Evolutionary conservation across 2,888 invertebrate species (phyloP).

Genomic region (Trachelus iudaicus): DNA sequence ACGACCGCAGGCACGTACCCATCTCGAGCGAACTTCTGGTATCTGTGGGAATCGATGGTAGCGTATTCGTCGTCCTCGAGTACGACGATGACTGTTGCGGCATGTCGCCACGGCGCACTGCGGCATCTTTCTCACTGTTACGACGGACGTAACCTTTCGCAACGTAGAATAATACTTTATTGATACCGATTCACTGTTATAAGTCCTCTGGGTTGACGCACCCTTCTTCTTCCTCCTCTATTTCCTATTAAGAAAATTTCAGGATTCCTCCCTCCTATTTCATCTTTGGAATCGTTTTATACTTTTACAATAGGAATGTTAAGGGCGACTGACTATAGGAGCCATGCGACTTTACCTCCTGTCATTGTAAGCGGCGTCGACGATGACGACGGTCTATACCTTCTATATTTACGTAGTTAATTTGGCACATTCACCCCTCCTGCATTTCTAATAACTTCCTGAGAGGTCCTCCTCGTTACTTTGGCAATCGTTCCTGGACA

Average conservation of each 20-base stretch:
- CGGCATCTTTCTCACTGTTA: slow-evolving; percentile 63
- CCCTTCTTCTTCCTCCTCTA: background rate
- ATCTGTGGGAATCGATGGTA: slow-evolving; percentile 72
- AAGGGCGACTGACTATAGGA: background rate
- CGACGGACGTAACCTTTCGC: background rate
- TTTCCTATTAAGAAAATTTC: background rate
- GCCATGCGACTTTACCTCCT: background rate
- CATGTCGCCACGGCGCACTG: slow-evolving; percentile 72
- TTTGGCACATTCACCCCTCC: background rate
- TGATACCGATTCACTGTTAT: background rate
- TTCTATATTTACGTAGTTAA: background rate
- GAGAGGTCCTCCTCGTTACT: background rate
- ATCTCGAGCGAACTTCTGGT: slow-evolving; percentile 67
- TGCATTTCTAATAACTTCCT: background rate
- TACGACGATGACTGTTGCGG: slow-evolving; percentile 70
- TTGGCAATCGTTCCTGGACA: background rate
- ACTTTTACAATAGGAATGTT: background rate
- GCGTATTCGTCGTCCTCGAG: slow-evolving; percentile 69
- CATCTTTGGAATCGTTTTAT: background rate
- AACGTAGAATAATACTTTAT: background rate
- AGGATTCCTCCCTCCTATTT: background rate
- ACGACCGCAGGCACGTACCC: slow-evolving; percentile 70
- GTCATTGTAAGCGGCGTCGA: background rate
- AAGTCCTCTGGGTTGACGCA: background rate
- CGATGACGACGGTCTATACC: background rate